These are phyloP conservation scores for Enteromius unitaeniatus DNA, from an alignment of 2,797 vertebrate genomes.

Conservation along the genomic window DNA sequence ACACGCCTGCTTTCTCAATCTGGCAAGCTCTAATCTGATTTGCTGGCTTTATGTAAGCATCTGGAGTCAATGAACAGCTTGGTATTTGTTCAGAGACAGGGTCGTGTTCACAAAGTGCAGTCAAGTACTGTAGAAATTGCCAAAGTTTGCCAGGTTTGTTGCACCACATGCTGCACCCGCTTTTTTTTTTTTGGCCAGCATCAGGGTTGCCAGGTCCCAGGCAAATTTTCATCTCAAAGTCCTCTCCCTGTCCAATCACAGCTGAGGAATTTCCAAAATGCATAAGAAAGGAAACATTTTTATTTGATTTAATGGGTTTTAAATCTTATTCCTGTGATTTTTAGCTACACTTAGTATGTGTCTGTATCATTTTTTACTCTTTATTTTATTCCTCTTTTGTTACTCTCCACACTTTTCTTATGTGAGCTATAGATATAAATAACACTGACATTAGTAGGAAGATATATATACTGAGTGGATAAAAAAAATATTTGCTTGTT, in stretches of 20 bases:
- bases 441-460: not conserved
- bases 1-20: not conserved
- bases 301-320: not conserved
- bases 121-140: not conserved
- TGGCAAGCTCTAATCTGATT: slow-evolving; percentile 4
- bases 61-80: not conserved
- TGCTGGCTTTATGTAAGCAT: not conserved
- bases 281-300: not conserved
- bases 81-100: not conserved
- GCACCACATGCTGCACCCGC: not conserved
- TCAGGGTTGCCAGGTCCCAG: not conserved
- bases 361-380: not conserved
- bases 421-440: not conserved
- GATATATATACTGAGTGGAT: not conserved
- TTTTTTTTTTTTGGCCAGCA: too few relatives aligned
- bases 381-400: not conserved
- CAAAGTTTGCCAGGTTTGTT: not conserved
- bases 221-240: not conserved
- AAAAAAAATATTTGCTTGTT: not conserved
- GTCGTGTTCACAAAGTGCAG: not conserved
- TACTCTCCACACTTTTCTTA: not conserved
- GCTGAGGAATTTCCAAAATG: not conserved
- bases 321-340: not conserved
- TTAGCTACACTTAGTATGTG: not conserved
- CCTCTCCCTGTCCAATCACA: not conserved